Base-by-base conservation (phyloP, 2,888 invertebrate genomes). In the Latheticus oryzae region DNA sequence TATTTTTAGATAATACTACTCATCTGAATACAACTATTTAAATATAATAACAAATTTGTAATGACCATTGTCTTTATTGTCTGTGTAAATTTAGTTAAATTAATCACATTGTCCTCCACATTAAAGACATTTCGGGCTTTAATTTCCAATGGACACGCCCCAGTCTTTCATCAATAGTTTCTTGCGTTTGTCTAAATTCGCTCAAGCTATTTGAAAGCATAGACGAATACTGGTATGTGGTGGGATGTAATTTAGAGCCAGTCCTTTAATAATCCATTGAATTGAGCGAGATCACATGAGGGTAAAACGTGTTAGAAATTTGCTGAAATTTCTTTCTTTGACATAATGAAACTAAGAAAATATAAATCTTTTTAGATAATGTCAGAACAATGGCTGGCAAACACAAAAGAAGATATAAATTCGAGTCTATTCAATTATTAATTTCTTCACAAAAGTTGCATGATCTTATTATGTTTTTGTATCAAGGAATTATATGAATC, bases 231-330 rank as follows among this genome's bases (percentile, higher is more conserved):
- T 53, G 47, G 37, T 35, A 38, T 54, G 52, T 47, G 62, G 63
- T 59, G 48, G 47, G 50, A 57, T 47, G 63, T 63, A 63, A 63
- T 63, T 63, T 59, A 58, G 57, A 60, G 23, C 57, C 43, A 57
- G n/a, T n/a, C n/a, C n/a, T n/a, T n/a, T n/a, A n/a, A n/a, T n/a
- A n/a, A n/a, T n/a, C n/a, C n/a, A n/a, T 19, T 33, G 33, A 37
- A 33, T 33, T 40, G 33, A 47, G 28, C 19, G 24, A 35, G 28
- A 38, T 19, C 37, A 40, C 19, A 55, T 38, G 54, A 54, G n/a
- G 47, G 26, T 16, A 16, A 48, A 55, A 47, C 48, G 48, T 32
- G 30, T n/a, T n/a, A n/a, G n/a, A n/a, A n/a, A n/a, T n/a, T n/a
- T n/a, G n/a, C n/a, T n/a, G n/a, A n/a, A n/a, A n/a, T n/a, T n/a